A percentile compares a stretch with the other conserved stretches of the same genome.
These are phyloP conservation scores for Leptinotarsa lineolata DNA, from an alignment of 1,140 invertebrate species.

Conservation along the genomic window DNA sequence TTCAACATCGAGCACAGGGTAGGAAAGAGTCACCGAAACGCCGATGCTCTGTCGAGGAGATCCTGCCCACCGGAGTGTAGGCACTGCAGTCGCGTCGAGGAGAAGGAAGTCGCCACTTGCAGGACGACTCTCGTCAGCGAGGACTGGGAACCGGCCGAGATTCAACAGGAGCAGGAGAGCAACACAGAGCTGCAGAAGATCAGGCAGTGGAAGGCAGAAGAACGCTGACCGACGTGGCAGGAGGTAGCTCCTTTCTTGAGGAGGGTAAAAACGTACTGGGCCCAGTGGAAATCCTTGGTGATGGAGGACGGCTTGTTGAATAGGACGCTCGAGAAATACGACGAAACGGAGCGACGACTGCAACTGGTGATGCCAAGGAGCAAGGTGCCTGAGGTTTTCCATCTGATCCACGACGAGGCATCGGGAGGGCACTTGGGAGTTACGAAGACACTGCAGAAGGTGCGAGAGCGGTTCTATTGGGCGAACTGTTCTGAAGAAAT, in stretches of 20 bases:
- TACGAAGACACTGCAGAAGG: conserved; percentile 33
- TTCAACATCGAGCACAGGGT: conserved; percentile 41
- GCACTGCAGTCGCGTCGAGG: background rate
- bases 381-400: conserved; percentile 15
- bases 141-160: background rate
- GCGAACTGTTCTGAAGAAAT: conserved; percentile 40
- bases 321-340: conserved; percentile 24
- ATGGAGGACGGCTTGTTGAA: conserved; percentile 31
- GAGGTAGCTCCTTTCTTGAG: background rate
- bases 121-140: background rate
- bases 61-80: conserved; percentile 30
- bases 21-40: conserved; percentile 35
- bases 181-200: background rate
- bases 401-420: conserved; percentile 29
- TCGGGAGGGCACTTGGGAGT: conserved; percentile 38
- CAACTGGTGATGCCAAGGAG: conserved; percentile 23
- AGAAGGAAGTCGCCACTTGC: background rate
- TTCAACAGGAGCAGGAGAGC: conserved; percentile 26
- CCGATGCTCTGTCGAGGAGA: conserved; percentile 37
- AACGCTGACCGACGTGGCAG: background rate
- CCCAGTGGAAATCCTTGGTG: conserved; percentile 20
- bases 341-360: background rate
- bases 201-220: background rate
- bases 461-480: conserved; percentile 38
- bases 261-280: conserved; percentile 35